A percentile compares a stretch with the other conserved stretches of the same genome.
These are phyloP conservation scores for Tenualosa thibaudeaui DNA, from an alignment of 2,797 vertebrate genomes.

Conservation along the genomic window DNA sequence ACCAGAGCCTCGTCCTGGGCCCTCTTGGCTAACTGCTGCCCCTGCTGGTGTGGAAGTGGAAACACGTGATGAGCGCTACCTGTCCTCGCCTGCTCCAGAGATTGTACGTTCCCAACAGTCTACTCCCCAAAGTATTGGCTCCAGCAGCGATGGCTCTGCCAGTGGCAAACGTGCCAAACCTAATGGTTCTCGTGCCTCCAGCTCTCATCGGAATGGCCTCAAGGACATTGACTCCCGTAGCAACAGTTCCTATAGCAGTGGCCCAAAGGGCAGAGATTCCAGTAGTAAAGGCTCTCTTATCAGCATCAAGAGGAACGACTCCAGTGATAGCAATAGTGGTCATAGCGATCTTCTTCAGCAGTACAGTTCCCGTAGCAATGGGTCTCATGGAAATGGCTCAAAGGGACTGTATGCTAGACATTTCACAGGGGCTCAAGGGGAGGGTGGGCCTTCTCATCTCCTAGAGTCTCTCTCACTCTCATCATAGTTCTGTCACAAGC, in stretches of 20 bases:
- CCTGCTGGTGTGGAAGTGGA: background rate
- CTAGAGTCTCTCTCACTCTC: background rate
- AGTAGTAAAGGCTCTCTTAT: background rate
- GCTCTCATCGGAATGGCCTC: conserved; percentile 49
- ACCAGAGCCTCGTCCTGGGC: conserved; percentile 37
- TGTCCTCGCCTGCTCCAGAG: conserved; percentile 29
- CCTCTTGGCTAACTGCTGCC: conserved; percentile 34
- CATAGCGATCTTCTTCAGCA: conserved; percentile 42
- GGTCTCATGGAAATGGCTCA: background rate
- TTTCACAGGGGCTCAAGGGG: background rate
- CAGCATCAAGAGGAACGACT: background rate
- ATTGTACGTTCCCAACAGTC: conserved; percentile 29
- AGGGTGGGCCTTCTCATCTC: background rate
- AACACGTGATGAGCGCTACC: background rate
- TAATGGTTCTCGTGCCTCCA: conserved; percentile 51
- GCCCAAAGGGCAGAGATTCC: conserved; percentile 40
- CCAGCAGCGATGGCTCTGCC: conserved; percentile 40
- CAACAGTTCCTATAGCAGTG: conserved; percentile 40
- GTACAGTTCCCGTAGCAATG: conserved; percentile 44
- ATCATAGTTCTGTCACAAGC: background rate
- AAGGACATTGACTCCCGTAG: background rate
- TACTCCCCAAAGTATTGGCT: conserved; percentile 37
- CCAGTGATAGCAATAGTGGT: conserved; percentile 34
- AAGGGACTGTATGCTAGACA: background rate
- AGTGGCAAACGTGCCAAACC: conserved; percentile 55